phyloP scores from a whole-genome alignment of 2,797 vertebrate species.

The Semaprochilodus insignis region DNA sequence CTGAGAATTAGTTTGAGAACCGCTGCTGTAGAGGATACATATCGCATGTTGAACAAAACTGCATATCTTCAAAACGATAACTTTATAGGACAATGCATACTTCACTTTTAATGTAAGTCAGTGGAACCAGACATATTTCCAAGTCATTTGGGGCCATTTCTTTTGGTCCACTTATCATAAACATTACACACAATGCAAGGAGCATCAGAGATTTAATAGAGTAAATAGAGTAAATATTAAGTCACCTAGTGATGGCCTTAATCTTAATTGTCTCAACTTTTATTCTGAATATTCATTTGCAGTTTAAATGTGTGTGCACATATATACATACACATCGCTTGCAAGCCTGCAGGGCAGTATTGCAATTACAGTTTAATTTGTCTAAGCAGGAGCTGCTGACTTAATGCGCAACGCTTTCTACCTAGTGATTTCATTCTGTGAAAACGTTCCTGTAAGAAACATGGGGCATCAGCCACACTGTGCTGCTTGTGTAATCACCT shows the following conservation, averaged over 20 bases:
- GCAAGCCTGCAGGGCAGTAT: neutral
- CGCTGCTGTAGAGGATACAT: too few species aligned
- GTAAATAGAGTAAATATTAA: too few species aligned
- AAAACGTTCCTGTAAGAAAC: constrained; percentile 1
- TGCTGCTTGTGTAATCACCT: constrained; percentile 14
- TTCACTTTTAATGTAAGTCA: too few species aligned
- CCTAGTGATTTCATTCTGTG: neutral
- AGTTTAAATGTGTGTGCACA: neutral
- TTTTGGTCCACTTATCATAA: too few species aligned
- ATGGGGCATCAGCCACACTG: constrained; percentile 14
- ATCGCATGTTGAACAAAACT: too few species aligned
- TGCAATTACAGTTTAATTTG: constrained; percentile 7
- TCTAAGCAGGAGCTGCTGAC: neutral
- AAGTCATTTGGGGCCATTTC: too few species aligned
- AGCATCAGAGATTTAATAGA: too few species aligned
- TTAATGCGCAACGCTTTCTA: neutral
- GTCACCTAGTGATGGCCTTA: neutral
- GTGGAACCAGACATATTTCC: too few species aligned
- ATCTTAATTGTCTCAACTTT: neutral
- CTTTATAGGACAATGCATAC: too few species aligned
- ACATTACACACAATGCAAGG: too few species aligned
- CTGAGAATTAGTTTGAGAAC: too few species aligned
- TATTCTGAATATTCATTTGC: neutral
- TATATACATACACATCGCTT: neutral
- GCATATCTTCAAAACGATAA: too few species aligned